A percentile compares a stretch with the other conserved stretches of the same genome.
Evolutionary conservation across 2,888 invertebrate genomes (phyloP).

Genomic region (Idaea aversata): DNA sequence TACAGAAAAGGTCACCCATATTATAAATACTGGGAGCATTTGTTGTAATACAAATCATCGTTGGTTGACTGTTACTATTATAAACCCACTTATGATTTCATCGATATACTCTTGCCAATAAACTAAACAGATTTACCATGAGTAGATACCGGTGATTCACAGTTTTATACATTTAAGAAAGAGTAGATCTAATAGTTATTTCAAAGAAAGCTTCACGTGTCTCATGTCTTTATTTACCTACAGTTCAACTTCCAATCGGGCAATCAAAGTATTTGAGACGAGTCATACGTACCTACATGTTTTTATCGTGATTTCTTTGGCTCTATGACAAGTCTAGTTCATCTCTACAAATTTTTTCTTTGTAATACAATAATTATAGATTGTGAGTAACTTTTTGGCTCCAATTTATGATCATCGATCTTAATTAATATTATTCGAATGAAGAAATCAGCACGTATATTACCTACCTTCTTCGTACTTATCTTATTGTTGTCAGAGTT

Average conservation of each 20-base stretch:
- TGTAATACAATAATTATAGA: neutral
- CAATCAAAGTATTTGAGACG: neutral
- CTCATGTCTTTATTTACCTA: neutral
- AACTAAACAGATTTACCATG: neutral
- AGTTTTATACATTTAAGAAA: neutral
- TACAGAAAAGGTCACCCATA: neutral
- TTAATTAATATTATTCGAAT: neutral
- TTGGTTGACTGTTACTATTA: neutral
- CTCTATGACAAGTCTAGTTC: neutral
- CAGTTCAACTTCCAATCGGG: neutral
- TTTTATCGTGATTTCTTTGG: neutral
- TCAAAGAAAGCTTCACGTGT: neutral
- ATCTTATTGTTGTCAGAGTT: neutral
- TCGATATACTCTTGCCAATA: neutral
- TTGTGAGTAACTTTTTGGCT: neutral
- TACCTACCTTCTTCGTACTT: neutral
- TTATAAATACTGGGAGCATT: neutral
- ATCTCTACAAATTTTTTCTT: neutral
- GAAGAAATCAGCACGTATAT: neutral
- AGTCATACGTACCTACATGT: neutral
- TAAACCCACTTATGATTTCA: neutral
- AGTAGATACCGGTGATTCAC: neutral
- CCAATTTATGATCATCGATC: neutral
- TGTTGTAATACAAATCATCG: neutral
- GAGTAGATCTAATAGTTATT: neutral